phyloP scores from a whole-genome alignment of 2,797 vertebrate genomes.

The Hyperoplus lanceolatus region DNA sequence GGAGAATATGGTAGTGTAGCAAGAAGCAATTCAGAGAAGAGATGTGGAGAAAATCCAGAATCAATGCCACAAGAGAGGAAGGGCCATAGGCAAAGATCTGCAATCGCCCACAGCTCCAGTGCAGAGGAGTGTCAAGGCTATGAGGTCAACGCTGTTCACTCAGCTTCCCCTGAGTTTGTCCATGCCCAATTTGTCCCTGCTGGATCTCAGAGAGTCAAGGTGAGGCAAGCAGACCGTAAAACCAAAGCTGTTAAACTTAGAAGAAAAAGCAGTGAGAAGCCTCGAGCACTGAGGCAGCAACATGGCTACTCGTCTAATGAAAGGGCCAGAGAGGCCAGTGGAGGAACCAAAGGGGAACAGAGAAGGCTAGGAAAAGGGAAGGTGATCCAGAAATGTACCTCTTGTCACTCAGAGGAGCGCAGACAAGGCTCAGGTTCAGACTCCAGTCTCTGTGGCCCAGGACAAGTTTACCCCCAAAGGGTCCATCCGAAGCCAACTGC shows the following conservation, averaged over 20 bases:
- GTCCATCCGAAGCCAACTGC: constrained; percentile 70
- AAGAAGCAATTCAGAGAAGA: constrained; percentile 56
- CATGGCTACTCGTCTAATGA: constrained; percentile 79
- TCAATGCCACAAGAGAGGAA: constrained; percentile 50
- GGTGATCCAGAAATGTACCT: constrained; percentile 50
- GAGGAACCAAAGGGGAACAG: constrained; percentile 62
- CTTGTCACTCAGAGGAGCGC: constrained; percentile 71
- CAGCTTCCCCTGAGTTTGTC: constrained; percentile 80
- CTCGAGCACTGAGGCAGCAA: constrained; percentile 74
- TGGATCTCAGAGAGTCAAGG: constrained; percentile 84
- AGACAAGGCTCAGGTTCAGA: constrained; percentile 88
- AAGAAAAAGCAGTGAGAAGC: constrained; percentile 85
- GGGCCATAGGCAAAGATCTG: constrained; percentile 60
- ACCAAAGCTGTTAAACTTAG: constrained; percentile 87
- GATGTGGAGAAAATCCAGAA: constrained; percentile 40
- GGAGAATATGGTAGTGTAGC: constrained; percentile 40
- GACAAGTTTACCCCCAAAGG: constrained; percentile 63
- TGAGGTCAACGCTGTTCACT: constrained; percentile 52
- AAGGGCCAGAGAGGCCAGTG: constrained; percentile 66
- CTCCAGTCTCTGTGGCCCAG: constrained; percentile 85
- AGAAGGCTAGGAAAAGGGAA: constrained; percentile 67
- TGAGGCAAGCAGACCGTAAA: constrained; percentile 87
- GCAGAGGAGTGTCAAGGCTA: constrained; percentile 69
- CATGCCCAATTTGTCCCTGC: constrained; percentile 87
- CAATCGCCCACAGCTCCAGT: constrained; percentile 58